Base-by-base conservation (phyloP, 2,888 invertebrate species). In the Hyalella azteca region DNA sequence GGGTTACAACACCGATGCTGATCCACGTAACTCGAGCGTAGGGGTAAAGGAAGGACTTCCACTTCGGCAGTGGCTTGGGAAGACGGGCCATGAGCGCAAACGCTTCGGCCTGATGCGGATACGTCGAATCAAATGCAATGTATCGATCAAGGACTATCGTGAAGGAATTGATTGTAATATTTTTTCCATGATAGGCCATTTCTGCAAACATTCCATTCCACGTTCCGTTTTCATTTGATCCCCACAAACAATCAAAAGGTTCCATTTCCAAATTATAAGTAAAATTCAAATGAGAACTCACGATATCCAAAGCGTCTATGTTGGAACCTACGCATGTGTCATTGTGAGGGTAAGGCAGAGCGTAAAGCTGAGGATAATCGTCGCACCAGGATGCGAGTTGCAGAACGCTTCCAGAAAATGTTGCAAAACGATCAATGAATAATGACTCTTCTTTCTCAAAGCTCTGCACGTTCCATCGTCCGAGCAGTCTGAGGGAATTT, bases 161-260 rank as follows among this genome's bases (percentile, higher is more conserved):
- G 73, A 82, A 82, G 19, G 48, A 45, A 29, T 82, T 82, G 49
- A 80, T 60, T 36, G 66, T 54, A 4, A 82, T 29, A 49, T 82
- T 60, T 45, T 78, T 73, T 0, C 78, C 78, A 22, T 78, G 49
- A 73, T 83, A 81, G 13, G 22, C 60, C 9, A 83, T 76, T 48
- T 83, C 81, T 29, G 80, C 83, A 15, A 83, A 54, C 80, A 83
- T 79, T 15, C 83, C 83, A 39, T 66, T 83, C 83, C 83, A 83
- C 19, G 60, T 77, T 15, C 83, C 83, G 50, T 82, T 45, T 32
- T 83, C 83, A n/a, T 73, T 29, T 13, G 78, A 32, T 29, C 81
- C 81, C 80, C 83, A 81, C 15, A 79, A 78, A 7, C 48, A 41
- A 73, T 80, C 78, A 2, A 41, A 40, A 3, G 77, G 50, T 45